Conservation (phyloP, 2,113 vertebrate genomes). For the Theristicus caerulescens region DNA sequence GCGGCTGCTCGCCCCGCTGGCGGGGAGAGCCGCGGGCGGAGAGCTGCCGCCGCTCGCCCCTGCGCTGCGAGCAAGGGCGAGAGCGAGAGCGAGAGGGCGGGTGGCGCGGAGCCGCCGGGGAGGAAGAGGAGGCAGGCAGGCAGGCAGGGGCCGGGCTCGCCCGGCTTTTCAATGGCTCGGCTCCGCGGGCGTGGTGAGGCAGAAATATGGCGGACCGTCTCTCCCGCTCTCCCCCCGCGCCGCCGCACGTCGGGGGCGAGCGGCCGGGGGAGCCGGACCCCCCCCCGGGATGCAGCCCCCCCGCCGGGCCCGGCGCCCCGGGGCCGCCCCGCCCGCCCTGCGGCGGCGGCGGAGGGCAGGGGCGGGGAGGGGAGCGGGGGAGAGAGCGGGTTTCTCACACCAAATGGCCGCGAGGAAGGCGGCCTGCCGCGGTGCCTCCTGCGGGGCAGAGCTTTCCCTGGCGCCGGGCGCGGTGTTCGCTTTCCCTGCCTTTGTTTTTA, state of each 20-base stretch:
- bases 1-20: background rate
- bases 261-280: background rate
- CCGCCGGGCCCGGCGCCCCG: background rate
- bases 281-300: background rate
- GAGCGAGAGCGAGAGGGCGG: background rate
- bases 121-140: background rate
- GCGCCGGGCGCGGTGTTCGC: background rate
- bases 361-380: background rate
- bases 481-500: background rate
- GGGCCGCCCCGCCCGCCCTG: background rate
- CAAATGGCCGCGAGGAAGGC: background rate
- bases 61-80: background rate
- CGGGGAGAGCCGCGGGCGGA: background rate
- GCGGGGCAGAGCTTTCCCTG: background rate
- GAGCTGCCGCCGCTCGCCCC: background rate
- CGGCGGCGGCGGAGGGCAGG: background rate
- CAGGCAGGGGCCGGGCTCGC: background rate
- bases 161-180: constrained; percentile 30
- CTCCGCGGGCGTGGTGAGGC: constrained; percentile 73
- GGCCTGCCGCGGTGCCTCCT: background rate
- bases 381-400: background rate
- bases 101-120: background rate
- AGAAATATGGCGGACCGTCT: constrained; percentile 76
- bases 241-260: background rate
- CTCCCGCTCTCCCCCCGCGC: background rate